Evolutionary conservation across 1,140 invertebrate species (phyloP).

Genomic region (Trichonephila clavipes): DNA sequence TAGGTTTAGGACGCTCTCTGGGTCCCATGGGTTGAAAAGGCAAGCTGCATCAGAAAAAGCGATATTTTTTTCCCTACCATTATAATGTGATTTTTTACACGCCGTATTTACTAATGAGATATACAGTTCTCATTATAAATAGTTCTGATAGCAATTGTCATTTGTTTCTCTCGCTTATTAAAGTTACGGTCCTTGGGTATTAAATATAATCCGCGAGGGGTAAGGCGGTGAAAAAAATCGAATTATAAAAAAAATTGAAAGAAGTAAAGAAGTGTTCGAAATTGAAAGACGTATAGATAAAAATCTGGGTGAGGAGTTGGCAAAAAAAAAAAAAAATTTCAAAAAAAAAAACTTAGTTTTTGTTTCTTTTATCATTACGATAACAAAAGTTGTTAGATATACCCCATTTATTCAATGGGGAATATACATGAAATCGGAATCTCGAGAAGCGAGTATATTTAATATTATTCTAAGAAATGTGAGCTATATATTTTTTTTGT

Average conservation of each 20-base stretch:
- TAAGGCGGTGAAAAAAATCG: background rate
- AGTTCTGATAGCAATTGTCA: constrained; percentile 43
- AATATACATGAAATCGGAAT: constrained; percentile 34
- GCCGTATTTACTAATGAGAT: constrained; percentile 57
- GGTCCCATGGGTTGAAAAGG: background rate
- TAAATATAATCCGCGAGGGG: constrained; percentile 60
- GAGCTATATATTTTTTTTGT: background rate
- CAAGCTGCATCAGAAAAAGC: background rate
- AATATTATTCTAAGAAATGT: constrained; percentile 34
- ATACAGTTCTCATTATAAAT: constrained; percentile 46
- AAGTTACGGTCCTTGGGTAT: constrained; percentile 53
- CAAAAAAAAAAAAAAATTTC: background rate
- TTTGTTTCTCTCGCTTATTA: constrained; percentile 64
- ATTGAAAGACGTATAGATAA: background rate
- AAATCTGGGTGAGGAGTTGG: background rate
- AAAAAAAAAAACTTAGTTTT: background rate
- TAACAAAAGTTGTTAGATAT: background rate
- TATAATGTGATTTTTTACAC: background rate
- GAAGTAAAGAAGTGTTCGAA: background rate
- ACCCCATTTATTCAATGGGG: constrained; percentile 19
- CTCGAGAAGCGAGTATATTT: background rate
- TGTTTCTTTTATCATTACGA: background rate
- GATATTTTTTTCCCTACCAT: background rate
- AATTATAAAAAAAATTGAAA: background rate
- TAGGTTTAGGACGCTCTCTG: constrained; percentile 21